These are phyloP conservation scores for Harpagifer antarcticus DNA, from an alignment of 2,797 vertebrate species.

Conservation along the genomic window DNA sequence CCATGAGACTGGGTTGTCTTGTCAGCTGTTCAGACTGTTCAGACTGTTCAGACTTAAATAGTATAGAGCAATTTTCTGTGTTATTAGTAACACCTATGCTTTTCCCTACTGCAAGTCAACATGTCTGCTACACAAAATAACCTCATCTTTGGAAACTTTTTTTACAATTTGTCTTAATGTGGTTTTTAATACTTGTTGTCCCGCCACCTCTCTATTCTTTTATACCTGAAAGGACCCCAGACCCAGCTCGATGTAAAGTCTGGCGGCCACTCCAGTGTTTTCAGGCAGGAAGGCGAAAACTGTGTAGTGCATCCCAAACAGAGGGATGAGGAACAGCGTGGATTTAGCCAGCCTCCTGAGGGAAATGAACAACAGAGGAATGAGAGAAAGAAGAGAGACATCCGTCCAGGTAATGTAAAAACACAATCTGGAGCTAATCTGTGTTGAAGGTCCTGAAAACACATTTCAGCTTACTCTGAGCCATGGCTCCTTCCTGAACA, in stretches of 20 bases:
- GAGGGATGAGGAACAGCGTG: slow-evolving; percentile 95
- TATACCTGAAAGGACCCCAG: slow-evolving; percentile 96
- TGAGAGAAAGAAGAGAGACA: slow-evolving; percentile 17
- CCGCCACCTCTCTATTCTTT: not conserved
- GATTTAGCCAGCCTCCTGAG: slow-evolving; percentile 96
- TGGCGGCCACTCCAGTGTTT: slow-evolving; percentile 88
- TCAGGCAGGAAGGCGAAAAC: slow-evolving; percentile 97
- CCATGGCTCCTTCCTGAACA: not conserved
- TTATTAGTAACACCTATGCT: not conserved
- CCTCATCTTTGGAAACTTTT: not conserved
- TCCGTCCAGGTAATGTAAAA: slow-evolving; percentile 9
- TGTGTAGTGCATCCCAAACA: slow-evolving; percentile 97
- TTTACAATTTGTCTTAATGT: not conserved
- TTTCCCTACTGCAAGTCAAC: not conserved
- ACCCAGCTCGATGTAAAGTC: slow-evolving; percentile 93
- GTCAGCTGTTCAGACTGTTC: no score
- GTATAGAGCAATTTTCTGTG: not conserved
- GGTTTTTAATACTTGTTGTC: not conserved
- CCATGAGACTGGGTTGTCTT: no score
- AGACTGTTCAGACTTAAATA: no score
- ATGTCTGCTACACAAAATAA: not conserved
- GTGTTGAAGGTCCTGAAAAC: not conserved
- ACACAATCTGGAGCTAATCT: not conserved
- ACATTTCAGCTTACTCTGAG: not conserved
- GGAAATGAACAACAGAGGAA: slow-evolving; percentile 21